Evolutionary conservation across 2,888 invertebrate genomes (phyloP), one percentile per base, ranked within the genome.

Genomic region (Dryomyza anilis): DNA sequence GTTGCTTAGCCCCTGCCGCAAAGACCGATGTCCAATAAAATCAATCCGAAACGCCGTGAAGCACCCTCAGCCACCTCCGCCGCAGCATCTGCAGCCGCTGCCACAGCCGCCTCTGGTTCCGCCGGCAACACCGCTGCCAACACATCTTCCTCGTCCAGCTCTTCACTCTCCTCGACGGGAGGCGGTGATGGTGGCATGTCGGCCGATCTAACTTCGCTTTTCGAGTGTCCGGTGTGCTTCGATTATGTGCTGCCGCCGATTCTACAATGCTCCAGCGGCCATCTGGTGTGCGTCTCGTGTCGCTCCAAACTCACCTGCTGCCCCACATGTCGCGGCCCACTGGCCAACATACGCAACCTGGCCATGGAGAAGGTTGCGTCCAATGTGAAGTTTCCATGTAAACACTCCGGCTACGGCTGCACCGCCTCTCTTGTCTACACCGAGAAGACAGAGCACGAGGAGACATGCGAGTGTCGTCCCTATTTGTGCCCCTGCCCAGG

Each of bases 401-500:
- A 98, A 85, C 99, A 98, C 86, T 93, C 95, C 63, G 92, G 92
- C 73, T 95, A 95, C 70, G 99, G 99, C 57, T 99, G 99, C 83
- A 89, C 91, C 19, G 92, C 92, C 73, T 94, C 96, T 14, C 87
- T 98, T 21, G 91, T 95, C 27, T 94, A 97, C 82, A 96, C 96
- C n/a, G 97, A 98, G 76, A 99, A 99, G 84, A 92, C 94, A 8
- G 98, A 98, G 78, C 99, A 99, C 81, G 99, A 99, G 85, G 99
- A 99, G 84, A 89, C 92, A 4, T 99, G 99, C 82, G 98, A 99
- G 86, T 98, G 91, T 86, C 91, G 98, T 82, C 99, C 99, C 1
- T 99, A 99, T 83, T 91, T 94, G 70, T 99, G 99, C 83, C 99
- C 99, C 29, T 99, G 99, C 81, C 99, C 99, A n/a, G 98, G 98